Percentiles rank a stretch among this genome's conserved stretches.
Evolutionary conservation across 2,113 vertebrate species (phyloP).

Genomic region (Hassar affinis): DNA sequence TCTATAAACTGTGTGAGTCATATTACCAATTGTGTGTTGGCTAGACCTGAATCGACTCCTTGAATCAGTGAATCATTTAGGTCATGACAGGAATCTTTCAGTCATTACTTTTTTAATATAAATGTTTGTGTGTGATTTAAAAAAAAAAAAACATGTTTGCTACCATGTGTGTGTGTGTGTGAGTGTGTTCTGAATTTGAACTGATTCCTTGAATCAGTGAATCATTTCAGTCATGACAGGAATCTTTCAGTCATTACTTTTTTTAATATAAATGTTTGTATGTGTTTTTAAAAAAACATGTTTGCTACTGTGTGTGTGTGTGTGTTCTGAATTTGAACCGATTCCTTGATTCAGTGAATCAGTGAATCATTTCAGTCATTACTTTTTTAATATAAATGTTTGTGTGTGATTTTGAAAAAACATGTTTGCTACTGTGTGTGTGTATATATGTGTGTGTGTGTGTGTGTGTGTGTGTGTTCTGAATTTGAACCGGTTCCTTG

Average conservation of each 20-base stretch:
- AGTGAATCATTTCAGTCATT: background rate
- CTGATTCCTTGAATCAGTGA: background rate
- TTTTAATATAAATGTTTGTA: no score
- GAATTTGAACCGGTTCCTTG: no score
- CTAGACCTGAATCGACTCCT: background rate
- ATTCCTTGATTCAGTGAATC: background rate
- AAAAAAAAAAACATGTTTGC: no score
- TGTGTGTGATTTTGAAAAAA: no score
- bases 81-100: constrained; percentile 11
- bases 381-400: background rate
- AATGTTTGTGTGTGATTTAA: background rate
- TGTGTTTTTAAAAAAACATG: no score
- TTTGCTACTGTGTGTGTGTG: background rate
- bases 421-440: no score
- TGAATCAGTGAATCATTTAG: background rate
- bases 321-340: background rate
- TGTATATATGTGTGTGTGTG: no score
- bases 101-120: background rate
- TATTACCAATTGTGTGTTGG: no score
- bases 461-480: no score
- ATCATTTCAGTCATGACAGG: background rate
- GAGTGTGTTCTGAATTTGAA: background rate
- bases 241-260: background rate
- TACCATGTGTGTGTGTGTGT: background rate
- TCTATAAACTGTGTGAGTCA: no score